These are phyloP conservation scores for Pseudorectes ferrugineus DNA, from an alignment of 2,113 vertebrate species.

Conservation along the genomic window DNA sequence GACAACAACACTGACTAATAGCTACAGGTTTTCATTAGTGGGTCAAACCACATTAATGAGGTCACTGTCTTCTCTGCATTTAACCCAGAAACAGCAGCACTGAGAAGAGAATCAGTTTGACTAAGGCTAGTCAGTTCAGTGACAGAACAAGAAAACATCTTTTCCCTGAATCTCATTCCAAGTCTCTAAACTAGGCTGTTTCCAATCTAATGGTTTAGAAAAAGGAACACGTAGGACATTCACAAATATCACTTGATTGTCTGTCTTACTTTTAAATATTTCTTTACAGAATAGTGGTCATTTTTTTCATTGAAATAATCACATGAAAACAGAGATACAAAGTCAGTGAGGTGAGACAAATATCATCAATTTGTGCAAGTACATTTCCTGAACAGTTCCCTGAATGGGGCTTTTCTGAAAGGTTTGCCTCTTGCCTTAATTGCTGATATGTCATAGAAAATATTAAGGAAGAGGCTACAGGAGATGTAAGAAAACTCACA, in stretches of 20 bases:
- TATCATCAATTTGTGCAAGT: neutral
- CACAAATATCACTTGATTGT: neutral
- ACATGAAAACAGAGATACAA: neutral
- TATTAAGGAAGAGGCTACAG: neutral
- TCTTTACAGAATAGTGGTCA: fast-evolving
- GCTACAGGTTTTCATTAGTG: neutral
- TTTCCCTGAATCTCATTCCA: neutral
- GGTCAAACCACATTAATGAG: neutral
- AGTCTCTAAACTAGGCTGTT: neutral
- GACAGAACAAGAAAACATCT: neutral
- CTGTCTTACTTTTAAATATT: neutral
- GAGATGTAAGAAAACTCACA: neutral
- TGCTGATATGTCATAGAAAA: neutral
- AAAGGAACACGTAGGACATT: neutral
- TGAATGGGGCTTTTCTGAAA: neutral
- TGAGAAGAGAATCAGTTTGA: neutral
- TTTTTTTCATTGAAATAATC: neutral
- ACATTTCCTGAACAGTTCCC: neutral
- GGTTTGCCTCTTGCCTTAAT: neutral
- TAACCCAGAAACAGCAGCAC: neutral
- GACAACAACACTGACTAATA: neutral
- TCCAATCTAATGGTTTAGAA: neutral
- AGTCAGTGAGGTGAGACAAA: neutral
- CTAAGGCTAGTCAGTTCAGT: neutral
- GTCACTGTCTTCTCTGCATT: neutral